Evolutionary conservation across 1,140 invertebrate species (phyloP).

Genomic region (Heliconius melpomene): DNA sequence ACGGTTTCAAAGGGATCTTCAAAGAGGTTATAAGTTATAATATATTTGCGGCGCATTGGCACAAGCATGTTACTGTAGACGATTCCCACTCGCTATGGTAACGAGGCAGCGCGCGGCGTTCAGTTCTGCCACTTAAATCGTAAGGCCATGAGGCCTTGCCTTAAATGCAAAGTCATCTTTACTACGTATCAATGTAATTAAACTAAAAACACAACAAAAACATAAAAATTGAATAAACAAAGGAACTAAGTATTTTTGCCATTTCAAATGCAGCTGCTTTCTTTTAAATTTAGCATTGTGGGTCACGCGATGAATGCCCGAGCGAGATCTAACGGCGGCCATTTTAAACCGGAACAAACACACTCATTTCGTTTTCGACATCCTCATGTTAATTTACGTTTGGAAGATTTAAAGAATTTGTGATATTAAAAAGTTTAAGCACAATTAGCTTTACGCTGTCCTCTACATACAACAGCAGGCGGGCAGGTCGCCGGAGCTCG

Average conservation of each 20-base stretch:
- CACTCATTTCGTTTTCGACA: neutral
- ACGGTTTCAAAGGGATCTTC: neutral
- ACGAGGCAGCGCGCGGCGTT: too few relatives aligned
- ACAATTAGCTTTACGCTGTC: too few relatives aligned
- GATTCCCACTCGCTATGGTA: too few relatives aligned
- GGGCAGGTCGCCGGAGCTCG: too few relatives aligned
- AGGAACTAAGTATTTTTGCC: neutral
- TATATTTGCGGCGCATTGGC: too few relatives aligned
- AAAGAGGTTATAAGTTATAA: neutral
- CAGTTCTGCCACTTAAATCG: too few relatives aligned
- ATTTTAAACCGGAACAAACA: slow-evolving; percentile 9
- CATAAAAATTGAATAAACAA: neutral
- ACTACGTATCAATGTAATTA: neutral
- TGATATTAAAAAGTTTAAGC: neutral
- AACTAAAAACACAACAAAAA: neutral
- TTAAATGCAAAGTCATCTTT: too few relatives aligned
- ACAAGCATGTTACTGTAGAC: too few relatives aligned
- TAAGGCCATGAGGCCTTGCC: too few relatives aligned
- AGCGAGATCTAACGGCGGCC: neutral
- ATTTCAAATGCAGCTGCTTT: neutral
- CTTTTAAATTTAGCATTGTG: neutral
- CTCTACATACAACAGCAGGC: neutral
- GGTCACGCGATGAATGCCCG: neutral
- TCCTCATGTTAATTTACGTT: neutral
- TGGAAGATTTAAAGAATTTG: neutral